Evolutionary conservation across 2,888 invertebrate species (phyloP).

Genomic region (Acronicta leporina): DNA sequence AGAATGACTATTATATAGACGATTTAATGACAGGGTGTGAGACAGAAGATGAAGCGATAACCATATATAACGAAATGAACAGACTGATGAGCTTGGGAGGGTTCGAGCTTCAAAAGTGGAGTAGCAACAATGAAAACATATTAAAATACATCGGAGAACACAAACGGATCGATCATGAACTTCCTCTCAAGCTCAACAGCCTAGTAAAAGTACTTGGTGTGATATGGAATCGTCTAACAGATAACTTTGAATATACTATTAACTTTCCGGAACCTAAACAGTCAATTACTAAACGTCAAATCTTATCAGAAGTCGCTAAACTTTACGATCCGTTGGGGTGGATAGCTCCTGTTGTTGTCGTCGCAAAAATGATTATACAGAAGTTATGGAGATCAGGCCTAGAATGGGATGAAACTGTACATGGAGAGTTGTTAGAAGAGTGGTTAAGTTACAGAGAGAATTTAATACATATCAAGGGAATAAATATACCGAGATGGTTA

Average conservation of each 20-base stretch:
- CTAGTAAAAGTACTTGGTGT: conserved; percentile 18
- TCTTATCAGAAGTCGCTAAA: conserved; percentile 16
- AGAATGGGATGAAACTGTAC: conserved; percentile 14
- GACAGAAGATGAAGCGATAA: conserved; percentile 34
- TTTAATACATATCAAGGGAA: neutral
- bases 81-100: conserved; percentile 41
- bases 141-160: conserved; percentile 5
- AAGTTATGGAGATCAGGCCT: conserved; percentile 11
- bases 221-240: conserved; percentile 9
- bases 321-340: conserved; percentile 11
- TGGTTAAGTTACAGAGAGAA: conserved; percentile 8
- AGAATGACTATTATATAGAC: conserved; percentile 39
- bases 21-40: conserved; percentile 20
- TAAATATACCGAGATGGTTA: conserved; percentile 15
- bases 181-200: conserved; percentile 3
- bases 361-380: conserved; percentile 10
- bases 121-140: conserved; percentile 25
- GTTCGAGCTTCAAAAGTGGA: conserved; percentile 50
- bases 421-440: neutral
- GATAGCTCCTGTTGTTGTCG: conserved; percentile 20
- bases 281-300: conserved; percentile 5
- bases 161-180: conserved; percentile 1
- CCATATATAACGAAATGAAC: conserved; percentile 39
- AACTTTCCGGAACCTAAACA: neutral
- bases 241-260: conserved; percentile 5